Evolutionary conservation across 2,113 vertebrate genomes (phyloP), one percentile per base, ranked within the genome.

Genomic region (Oncorhynchus gorbuscha): DNA sequence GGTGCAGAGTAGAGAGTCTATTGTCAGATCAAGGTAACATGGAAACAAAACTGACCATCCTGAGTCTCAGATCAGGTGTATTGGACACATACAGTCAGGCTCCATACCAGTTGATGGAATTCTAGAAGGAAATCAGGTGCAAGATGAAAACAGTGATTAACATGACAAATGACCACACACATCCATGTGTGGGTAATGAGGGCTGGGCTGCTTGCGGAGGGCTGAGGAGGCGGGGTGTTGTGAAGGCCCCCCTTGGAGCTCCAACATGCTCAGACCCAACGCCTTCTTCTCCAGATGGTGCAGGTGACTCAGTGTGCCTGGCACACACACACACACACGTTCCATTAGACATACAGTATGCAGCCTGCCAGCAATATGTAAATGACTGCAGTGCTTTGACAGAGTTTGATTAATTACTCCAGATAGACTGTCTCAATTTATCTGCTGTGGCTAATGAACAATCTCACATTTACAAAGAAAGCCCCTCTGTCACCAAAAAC

Each of bases 351-450:
- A 80, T 85, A 84, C 85, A 84, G 88, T 86, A 82, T 86, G 86
- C 83, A 77, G 76, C n/a, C 5, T 16, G 12, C 49, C 16, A 55
- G 49, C 49, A 69, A 83, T 88, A 92, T 90, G 89, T 89, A 89
- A 90, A 88, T 91, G 86, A 90, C 87, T 86, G 81, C 86, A 87
- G 81, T 88, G 81, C 73, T 86, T 79, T 91, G 91, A 92, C 91
- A 89, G 90, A 79, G 77, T 89, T 91, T 93, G 91, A 93, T 93
- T 92, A 91, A 94, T 93, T 92, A 91, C 84, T 78, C 82, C 76
- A 87, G 84, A 92, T 85, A 82, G 69, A 79, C 67, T 51, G n/a
- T 48, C 30, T 66, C 49, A 28, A 62, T 78, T 39, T 68, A 48
- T 62, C 61, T 70, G 61, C 76, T 28, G 28, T 32, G 66, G 30